A percentile compares a stretch with the other conserved stretches of the same genome.
Conservation (phyloP, 2,113 vertebrate species). For the Ictidomys tridecemlineatus region DNA sequence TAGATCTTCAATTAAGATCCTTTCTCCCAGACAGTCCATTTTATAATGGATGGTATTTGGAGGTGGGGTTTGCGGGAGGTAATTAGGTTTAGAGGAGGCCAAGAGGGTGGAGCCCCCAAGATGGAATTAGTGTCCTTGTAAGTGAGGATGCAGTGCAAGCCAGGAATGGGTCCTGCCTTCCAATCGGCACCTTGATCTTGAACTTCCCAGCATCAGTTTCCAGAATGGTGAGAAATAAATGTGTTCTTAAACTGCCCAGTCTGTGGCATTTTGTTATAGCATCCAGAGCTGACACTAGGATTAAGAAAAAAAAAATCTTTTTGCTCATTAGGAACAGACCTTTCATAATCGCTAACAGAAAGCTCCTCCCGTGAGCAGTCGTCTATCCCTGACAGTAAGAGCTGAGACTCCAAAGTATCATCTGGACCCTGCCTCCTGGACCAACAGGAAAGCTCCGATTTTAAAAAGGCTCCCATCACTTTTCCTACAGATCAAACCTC, state of each 20-base stretch:
- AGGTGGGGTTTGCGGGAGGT: not conserved
- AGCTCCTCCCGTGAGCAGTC: not conserved
- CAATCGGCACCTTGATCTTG: not conserved
- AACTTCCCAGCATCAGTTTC: not conserved
- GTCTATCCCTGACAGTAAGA: not conserved
- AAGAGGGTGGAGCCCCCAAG: not conserved
- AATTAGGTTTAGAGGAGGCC: not conserved
- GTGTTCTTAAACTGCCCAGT: not conserved
- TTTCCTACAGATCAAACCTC: not conserved
- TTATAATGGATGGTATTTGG: not conserved
- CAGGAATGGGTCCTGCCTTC: not conserved
- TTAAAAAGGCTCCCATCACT: not conserved
- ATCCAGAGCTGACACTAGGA: not conserved
- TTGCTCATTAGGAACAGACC: slow-evolving; percentile 2
- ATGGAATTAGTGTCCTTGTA: not conserved
- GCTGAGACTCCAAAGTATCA: not conserved
- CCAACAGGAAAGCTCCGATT: not conserved
- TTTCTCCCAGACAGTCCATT: not conserved
- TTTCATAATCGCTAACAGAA: not conserved
- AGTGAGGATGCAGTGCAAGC: not conserved
- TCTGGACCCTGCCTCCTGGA: not conserved
- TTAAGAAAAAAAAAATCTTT: not conserved
- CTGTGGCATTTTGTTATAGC: not conserved
- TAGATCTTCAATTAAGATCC: not conserved
- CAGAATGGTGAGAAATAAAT: not conserved